A percentile compares a stretch with the other conserved stretches of the same genome.
Evolutionary conservation across 2,888 invertebrate genomes (phyloP).

Genomic region (Tillus elongatus): DNA sequence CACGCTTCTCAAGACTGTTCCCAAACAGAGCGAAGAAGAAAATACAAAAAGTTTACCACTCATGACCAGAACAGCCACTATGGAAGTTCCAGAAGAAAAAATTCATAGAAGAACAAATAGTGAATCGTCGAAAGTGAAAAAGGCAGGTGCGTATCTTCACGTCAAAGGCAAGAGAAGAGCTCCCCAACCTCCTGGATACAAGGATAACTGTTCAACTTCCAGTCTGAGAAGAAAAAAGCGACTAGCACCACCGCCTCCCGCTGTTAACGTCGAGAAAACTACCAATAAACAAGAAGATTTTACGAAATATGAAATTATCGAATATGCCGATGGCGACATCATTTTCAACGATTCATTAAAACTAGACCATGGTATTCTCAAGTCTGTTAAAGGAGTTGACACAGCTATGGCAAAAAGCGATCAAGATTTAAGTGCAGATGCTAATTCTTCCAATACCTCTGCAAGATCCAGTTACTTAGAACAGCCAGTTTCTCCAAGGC

Average conservation of each 20-base stretch:
- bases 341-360: conserved; percentile 42
- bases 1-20: conserved; percentile 26
- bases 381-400: conserved; percentile 37
- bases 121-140: conserved; percentile 51
- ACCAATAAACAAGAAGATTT: conserved; percentile 26
- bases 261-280: conserved; percentile 19
- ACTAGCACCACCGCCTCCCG: conserved; percentile 43
- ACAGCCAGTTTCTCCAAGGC: conserved; percentile 47
- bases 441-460: conserved; percentile 23
- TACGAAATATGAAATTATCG: conserved; percentile 20
- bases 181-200: conserved; percentile 54
- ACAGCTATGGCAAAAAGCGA: conserved; percentile 18
- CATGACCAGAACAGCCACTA: conserved; percentile 32
- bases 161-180: conserved; percentile 70
- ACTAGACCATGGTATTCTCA: conserved; percentile 44
- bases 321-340: conserved; percentile 29
- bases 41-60: conserved; percentile 41
- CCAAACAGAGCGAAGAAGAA: conserved; percentile 23
- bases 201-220: conserved; percentile 27
- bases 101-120: conserved; percentile 52
- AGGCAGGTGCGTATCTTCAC: conserved; percentile 50
- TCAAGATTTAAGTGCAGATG: conserved; percentile 19
- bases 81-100: conserved; percentile 22
- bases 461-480: conserved; percentile 31
- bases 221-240: conserved; percentile 41